phyloP scores from a whole-genome alignment of 2,113 vertebrate genomes.

The Platanista minor region DNA sequence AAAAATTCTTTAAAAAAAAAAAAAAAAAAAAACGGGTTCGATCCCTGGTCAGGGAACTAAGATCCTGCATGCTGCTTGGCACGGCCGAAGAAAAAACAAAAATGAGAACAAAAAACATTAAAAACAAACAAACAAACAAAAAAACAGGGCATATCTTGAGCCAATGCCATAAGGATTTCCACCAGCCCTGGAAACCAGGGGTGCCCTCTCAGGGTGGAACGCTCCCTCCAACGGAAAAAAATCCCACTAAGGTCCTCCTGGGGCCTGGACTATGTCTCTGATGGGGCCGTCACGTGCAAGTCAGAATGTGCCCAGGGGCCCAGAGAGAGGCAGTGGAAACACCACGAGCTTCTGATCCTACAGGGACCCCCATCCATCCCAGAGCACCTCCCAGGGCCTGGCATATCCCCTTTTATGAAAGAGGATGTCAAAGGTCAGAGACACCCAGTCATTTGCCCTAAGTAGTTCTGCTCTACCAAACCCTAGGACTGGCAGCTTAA shows the following conservation, averaged over 20 bases:
- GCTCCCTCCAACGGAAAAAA: no score
- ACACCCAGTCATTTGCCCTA: neutral
- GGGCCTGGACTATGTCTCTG: neutral
- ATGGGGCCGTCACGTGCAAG: neutral
- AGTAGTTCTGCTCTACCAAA: neutral
- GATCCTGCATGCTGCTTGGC: no score
- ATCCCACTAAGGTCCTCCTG: neutral
- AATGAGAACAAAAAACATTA: no score
- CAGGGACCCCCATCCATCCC: neutral
- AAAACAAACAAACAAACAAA: no score
- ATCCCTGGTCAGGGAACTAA: no score
- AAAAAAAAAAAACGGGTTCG: no score
- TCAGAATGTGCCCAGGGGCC: neutral
- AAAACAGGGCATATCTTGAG: no score
- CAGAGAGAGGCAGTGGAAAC: neutral
- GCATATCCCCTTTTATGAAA: neutral
- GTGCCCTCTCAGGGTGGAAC: neutral
- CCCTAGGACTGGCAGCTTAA: neutral
- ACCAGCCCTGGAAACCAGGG: neutral
- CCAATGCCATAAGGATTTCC: neutral
- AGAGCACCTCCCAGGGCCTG: neutral
- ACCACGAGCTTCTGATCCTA: rapidly evolving
- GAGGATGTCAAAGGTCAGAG: neutral
- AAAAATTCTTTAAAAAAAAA: no score
- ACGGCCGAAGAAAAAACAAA: no score